A percentile compares a stretch with the other conserved stretches of the same genome.
Conservation (phyloP, 2,113 vertebrate genomes). For the Todiramphus saurophagus region DNA sequence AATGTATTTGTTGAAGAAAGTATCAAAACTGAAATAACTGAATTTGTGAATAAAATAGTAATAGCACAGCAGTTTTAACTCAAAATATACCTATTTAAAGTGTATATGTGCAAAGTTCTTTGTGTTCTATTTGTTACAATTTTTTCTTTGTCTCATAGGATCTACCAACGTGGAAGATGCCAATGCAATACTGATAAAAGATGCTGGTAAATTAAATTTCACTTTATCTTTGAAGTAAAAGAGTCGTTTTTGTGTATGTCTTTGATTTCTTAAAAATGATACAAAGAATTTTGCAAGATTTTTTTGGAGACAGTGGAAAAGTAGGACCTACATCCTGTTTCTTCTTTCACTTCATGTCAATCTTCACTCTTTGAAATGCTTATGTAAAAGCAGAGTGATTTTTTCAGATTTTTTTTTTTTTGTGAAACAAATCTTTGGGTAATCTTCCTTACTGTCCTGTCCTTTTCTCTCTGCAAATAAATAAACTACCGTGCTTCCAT, state of each 20-base stretch:
- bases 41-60: neutral
- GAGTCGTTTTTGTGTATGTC: neutral
- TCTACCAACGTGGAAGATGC: constrained; percentile 86
- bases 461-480: neutral
- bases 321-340: neutral
- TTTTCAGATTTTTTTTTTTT: neutral
- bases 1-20: neutral
- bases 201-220: constrained; percentile 85
- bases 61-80: neutral
- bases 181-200: constrained; percentile 91
- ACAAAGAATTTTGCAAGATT: neutral
- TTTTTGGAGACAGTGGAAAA: neutral
- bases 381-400: neutral
- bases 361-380: neutral
- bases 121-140: neutral
- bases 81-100: neutral
- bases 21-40: neutral
- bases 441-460: neutral
- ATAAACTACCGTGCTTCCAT: neutral
- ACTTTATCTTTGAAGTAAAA: neutral
- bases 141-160: constrained; percentile 70
- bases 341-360: neutral
- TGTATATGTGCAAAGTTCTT: neutral
- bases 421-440: neutral
- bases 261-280: neutral